Evolutionary conservation across 2,888 invertebrate species (phyloP), one percentile per base, ranked within the genome.

Genomic region (Myopa testacea): DNA sequence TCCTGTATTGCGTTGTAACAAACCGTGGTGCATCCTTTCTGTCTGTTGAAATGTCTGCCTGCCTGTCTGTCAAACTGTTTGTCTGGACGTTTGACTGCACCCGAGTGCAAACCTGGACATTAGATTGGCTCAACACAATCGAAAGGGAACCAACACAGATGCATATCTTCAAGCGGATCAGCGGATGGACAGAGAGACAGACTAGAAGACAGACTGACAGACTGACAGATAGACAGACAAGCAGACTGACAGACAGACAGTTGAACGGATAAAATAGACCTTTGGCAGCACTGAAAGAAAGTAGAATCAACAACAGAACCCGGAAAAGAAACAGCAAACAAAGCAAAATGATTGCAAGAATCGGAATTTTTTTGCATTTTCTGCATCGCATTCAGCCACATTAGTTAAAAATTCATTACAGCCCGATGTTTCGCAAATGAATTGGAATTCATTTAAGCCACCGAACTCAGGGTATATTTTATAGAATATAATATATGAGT

Each of bases 371-470:
- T 45, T 63, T 71, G 67, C 74, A 63, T 19, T 37, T 10, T 26
- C 26, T 26, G 26, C 26, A 26, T 40, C 37, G 34, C 16, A 3
- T 75, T 34, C 6, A 4, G 62, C 62, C 62, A 10, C n/a, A 55
- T 34, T 7, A 40, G 62, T 50, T 70, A 67, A 75, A 67, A 65
- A 75, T 75, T 67, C 74, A 75, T 75, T 75, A 38, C 74, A 52
- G 50, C 34, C 52, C 55, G 67, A 75, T 52, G 74, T 52, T 65
- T 65, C 52, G 4, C 74, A 65, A 67, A 65, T 67, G 74, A 75
- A 67, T 75, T 75, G 65, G 65, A 52, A 65, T 67, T 50, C 52
- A 65, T 50, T 65, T 52, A 34, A 55, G 19, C 67, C 4, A 62
- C 19, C 10, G 7, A 10, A 10, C 62, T 26, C 45, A 45, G 45